These are phyloP conservation scores for Zaprionus lachaisei DNA, from an alignment of 1,140 invertebrate genomes.

Conservation along the genomic window DNA sequence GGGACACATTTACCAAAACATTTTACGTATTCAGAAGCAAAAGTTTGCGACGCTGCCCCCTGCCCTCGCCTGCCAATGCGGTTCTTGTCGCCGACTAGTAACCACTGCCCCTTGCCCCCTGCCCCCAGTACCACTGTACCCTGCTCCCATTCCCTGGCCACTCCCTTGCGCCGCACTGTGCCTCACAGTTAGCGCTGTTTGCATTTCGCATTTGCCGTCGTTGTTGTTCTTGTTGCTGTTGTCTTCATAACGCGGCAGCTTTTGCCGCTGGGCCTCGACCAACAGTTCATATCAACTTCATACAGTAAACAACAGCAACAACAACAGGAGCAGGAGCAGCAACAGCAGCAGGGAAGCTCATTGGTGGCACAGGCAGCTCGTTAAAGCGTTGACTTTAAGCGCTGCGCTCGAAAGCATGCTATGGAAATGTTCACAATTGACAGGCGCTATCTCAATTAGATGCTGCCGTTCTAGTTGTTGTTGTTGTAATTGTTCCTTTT, in stretches of 20 bases:
- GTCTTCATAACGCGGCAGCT: conserved; percentile 59
- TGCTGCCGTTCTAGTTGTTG: not conserved
- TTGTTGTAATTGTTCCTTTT: not conserved
- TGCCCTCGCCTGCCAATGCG: conserved; percentile 39
- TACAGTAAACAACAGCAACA: conserved; percentile 31
- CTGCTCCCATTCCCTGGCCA: not conserved
- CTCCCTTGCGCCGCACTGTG: not conserved
- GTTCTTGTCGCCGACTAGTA: conserved; percentile 50
- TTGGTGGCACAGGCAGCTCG: not conserved
- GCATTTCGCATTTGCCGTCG: conserved; percentile 69
- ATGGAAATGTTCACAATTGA: not conserved
- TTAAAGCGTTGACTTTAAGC: conserved; percentile 5
- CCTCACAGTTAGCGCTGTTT: conserved; percentile 46
- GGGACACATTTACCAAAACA: conserved; percentile 81
- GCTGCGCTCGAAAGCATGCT: not conserved
- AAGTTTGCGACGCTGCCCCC: conserved; percentile 53
- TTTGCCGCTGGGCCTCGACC: conserved; percentile 44
- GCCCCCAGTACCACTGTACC: not conserved
- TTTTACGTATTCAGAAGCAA: conserved; percentile 79
- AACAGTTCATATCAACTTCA: conserved; percentile 45
- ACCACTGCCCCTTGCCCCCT: conserved; percentile 19
- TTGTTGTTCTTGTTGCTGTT: conserved; percentile 30
- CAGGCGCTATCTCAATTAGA: conserved; percentile 2
- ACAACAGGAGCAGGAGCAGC: not conserved
- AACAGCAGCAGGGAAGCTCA: not conserved